phyloP scores from a whole-genome alignment of 2,797 vertebrate genomes.

The Pangasius djambal region DNA sequence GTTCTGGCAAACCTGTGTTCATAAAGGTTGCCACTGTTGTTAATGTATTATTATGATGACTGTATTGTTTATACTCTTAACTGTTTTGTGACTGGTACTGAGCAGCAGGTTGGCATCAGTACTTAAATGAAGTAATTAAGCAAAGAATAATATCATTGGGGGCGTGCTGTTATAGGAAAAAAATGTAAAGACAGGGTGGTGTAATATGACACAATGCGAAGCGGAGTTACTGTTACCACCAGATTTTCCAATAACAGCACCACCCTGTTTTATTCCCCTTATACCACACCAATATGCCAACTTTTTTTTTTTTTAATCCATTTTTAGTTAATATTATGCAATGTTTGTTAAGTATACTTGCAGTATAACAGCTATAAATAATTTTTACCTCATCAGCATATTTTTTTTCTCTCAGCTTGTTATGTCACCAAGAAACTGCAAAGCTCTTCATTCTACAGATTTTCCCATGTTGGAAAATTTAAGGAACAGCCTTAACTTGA shows the following conservation, averaged over 20 bases:
- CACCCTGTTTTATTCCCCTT: neutral
- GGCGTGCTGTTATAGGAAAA: neutral
- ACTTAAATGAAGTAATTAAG: neutral
- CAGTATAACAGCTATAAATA: neutral
- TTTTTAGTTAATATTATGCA: neutral
- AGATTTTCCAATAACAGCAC: neutral
- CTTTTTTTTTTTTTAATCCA: neutral
- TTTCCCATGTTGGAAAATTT: neutral
- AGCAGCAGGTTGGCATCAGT: neutral
- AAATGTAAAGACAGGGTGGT: neutral
- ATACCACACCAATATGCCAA: neutral
- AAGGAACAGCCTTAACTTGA: neutral
- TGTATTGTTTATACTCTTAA: neutral
- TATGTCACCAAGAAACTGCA: neutral
- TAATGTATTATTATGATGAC: neutral
- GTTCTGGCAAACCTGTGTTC: neutral
- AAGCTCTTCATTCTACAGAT: neutral
- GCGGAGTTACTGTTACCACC: too few relatives aligned
- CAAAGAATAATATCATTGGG: neutral
- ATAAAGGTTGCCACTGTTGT: neutral
- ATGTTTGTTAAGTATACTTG: neutral
- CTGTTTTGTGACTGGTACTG: too few relatives aligned
- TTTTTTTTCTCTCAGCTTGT: neutral
- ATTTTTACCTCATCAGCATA: neutral
- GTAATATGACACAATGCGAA: neutral